Evolutionary conservation across 2,113 vertebrate species (phyloP), one percentile per base, ranked within the genome.

Genomic region (Microcebus tavaratra): DNA sequence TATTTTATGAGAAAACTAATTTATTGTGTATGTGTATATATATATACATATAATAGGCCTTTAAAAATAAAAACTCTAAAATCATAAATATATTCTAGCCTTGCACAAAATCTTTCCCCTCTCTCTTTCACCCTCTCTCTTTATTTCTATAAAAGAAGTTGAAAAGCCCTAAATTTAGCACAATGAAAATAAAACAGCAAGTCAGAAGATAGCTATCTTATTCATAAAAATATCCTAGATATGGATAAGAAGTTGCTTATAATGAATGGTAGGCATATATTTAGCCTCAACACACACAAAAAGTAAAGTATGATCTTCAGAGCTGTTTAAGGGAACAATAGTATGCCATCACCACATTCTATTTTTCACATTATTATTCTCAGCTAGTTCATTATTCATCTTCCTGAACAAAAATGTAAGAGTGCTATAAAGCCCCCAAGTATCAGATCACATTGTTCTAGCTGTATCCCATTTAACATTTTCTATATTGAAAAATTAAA

Each of bases 261-360:
- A 78, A 81, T 87, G 55, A 78, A 81, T 83, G 55, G 34, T 25
- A 59, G 53, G 75, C 59, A 76, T 96, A 95, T 94, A 93, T 95
- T 96, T 85, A 73, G 48, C 55, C 29, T 90, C 53, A 63, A 57
- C 53, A 59, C 9, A 90, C 18, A 50, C 48, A 36, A 59, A 84
- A 82, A 97, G 95, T 90, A 75, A 88, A 96, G 27, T 21, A 9
- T 4, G 2, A 88, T 85, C 72, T 90, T 94, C 82, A 78, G 65
- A 90, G 75, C 76, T 27, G 42, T 68, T 82, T 61, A 84, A 88
- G 72, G 82, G 55, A 67, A 81, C 83, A 96, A 72, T 18, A 65
- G 67, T 15, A 39, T 21, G 15, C 27, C 39, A 61, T 81, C 12
- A 14, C 53, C 25, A 67, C 55, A 63, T 45, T 83, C 53, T 53